Percentiles rank a stretch among this genome's conserved stretches.
These are phyloP conservation scores for Amazona guildingii DNA, from an alignment of 2,113 vertebrate species.

Conservation along the genomic window DNA sequence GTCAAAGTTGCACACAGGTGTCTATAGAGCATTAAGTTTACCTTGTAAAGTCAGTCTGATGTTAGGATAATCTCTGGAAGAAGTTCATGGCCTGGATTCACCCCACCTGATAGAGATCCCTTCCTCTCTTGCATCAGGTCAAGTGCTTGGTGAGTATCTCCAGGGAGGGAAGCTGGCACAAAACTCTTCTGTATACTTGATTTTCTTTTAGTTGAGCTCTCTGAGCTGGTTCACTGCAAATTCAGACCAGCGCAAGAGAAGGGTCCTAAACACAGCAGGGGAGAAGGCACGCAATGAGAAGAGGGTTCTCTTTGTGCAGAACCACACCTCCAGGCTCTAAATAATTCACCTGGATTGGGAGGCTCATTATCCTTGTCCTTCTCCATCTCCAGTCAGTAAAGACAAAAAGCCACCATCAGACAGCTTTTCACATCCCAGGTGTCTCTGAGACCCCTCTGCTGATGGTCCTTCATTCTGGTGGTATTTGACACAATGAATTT, in stretches of 20 bases:
- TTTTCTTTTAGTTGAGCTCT: background rate
- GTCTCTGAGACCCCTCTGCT: background rate
- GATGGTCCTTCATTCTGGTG: background rate
- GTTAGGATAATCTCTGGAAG: background rate
- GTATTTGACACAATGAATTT: background rate
- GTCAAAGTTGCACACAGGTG: fast-evolving
- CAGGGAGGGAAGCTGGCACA: background rate
- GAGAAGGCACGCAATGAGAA: background rate
- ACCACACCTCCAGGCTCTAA: background rate
- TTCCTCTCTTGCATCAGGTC: background rate
- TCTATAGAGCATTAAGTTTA: background rate
- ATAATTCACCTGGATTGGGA: background rate
- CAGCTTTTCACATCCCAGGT: background rate
- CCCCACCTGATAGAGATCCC: background rate
- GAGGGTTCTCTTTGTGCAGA: background rate
- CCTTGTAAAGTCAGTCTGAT: background rate
- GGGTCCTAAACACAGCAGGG: background rate
- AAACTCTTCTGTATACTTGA: background rate
- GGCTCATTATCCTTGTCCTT: background rate
- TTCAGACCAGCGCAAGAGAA: background rate
- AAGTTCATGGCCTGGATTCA: background rate
- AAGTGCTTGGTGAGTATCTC: background rate
- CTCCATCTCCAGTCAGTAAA: background rate
- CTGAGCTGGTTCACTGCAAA: background rate
- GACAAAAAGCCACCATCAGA: background rate